Conservation (phyloP, 2,888 invertebrate genomes). For the Danaus chrysippus region DNA sequence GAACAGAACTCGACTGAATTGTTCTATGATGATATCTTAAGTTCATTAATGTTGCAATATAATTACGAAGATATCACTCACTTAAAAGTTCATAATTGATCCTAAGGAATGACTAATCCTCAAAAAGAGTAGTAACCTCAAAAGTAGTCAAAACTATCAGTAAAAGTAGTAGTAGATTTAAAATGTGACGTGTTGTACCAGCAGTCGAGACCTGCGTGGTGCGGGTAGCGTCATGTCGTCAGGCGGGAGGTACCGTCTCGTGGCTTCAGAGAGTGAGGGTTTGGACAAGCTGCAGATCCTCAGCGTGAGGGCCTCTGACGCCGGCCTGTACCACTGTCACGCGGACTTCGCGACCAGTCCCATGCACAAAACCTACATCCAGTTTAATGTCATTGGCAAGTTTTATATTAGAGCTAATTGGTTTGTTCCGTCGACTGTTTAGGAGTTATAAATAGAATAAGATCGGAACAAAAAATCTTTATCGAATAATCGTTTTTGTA, state of each 20-base stretch:
- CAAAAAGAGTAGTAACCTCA: too few species aligned
- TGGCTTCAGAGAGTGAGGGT: slow-evolving; percentile 46
- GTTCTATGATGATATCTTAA: too few species aligned
- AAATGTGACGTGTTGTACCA: slow-evolving; percentile 40
- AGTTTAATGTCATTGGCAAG: slow-evolving; percentile 60
- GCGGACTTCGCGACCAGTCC: slow-evolving; percentile 65
- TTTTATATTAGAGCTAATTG: slow-evolving; percentile 12
- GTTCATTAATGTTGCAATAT: too few species aligned
- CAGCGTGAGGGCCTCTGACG: slow-evolving; percentile 51
- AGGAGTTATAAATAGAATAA: neutral
- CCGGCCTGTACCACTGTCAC: slow-evolving; percentile 60
- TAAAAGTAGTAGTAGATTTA: too few species aligned
- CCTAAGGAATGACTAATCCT: neutral
- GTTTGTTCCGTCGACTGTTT: neutral
- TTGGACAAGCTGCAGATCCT: slow-evolving; percentile 52
- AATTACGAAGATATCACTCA: too few species aligned
- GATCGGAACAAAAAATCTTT: too few species aligned
- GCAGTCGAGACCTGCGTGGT: slow-evolving; percentile 67
- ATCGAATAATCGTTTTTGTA: too few species aligned
- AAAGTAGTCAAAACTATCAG: too few species aligned
- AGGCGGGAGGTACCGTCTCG: slow-evolving; percentile 51
- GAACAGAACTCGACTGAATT: too few species aligned
- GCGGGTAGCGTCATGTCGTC: slow-evolving; percentile 38
- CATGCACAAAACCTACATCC: slow-evolving; percentile 55
- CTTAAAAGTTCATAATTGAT: neutral